Evolutionary conservation across 2,113 vertebrate species (phyloP), one percentile per base, ranked within the genome.

Genomic region (Butorides virescens): DNA sequence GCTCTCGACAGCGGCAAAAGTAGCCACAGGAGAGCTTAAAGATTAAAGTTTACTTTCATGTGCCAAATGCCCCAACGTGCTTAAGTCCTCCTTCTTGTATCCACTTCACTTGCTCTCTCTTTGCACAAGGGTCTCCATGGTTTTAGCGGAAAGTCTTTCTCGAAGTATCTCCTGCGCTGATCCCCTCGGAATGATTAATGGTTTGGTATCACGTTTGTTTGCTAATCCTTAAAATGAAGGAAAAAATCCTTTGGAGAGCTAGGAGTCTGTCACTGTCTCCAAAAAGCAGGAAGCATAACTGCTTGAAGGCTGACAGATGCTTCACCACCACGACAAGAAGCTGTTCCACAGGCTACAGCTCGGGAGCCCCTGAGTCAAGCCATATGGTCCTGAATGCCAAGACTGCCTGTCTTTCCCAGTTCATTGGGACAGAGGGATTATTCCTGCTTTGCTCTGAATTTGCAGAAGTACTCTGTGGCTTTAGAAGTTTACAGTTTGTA

Each of bases 251-350:
- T 72, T 78, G 76, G 82, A 89, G 77, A 93, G 39, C 56, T 78
- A 46, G 39, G 72, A 92, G 52, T 50, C 93, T 94, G 92, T 78
- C 82, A 94, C 74, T 95, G 80, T 37, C 67, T 95, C 79, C 77
- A 82, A 71, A 90, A 92, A 81, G 56, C 88, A 93, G 71, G 79
- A 96, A 94, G 65, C 42, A 2, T 80, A 92, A 90, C 86, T 75
- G 72, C 74, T 94, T 94, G 91, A 97, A 93, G 86, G 90, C 95
- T 96, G 91, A 95, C 90, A 93, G 95, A 95, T 95, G 93, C 91
- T 96, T 95, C 74, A 85, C 82, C 72, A 88, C 72, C 78, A 75
- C 36, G 73, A 92, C 89, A 94, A 96, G 96, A 96, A 97, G 88
- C 71, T 88, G 83, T 86, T 95, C 86, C 86, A 92, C 39, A 82